Conservation (phyloP, 2,797 vertebrate genomes). For the Mus spretus region DNA sequence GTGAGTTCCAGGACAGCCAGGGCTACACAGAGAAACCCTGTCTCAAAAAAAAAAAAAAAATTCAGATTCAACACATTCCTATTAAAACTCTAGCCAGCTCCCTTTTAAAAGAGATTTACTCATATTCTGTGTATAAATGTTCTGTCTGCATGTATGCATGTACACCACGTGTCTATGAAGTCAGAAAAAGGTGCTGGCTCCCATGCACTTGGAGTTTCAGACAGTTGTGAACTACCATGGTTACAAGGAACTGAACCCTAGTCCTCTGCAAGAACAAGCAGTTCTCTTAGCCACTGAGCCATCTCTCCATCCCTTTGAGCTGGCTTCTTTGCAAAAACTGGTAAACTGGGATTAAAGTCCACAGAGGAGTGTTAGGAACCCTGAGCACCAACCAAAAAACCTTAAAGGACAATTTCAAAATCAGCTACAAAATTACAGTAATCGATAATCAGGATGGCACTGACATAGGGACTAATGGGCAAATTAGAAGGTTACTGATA, state of each 20-base stretch:
- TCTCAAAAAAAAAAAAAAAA: no score
- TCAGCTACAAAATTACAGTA: background rate
- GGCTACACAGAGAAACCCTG: no score
- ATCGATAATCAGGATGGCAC: background rate
- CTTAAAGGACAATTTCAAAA: background rate
- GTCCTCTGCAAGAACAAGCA: background rate
- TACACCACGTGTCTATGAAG: background rate
- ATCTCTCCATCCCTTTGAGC: background rate
- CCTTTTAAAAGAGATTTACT: background rate
- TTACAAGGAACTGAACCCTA: background rate
- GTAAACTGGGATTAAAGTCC: constrained; percentile 35
- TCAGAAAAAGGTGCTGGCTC: background rate
- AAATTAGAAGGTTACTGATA: background rate
- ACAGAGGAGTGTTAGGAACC: background rate
- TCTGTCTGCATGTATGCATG: background rate
- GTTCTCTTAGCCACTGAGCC: background rate
- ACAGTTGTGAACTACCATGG: background rate
- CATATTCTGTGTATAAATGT: background rate
- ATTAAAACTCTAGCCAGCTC: constrained; percentile 10
- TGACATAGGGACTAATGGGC: background rate
- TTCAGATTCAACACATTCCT: background rate
- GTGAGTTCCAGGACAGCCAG: no score
- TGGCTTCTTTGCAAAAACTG: constrained; percentile 30
- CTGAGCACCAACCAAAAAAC: background rate
- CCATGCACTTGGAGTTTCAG: background rate